These are phyloP conservation scores for Oreochromis aureus DNA, from an alignment of 2,113 vertebrate species.

Conservation along the genomic window DNA sequence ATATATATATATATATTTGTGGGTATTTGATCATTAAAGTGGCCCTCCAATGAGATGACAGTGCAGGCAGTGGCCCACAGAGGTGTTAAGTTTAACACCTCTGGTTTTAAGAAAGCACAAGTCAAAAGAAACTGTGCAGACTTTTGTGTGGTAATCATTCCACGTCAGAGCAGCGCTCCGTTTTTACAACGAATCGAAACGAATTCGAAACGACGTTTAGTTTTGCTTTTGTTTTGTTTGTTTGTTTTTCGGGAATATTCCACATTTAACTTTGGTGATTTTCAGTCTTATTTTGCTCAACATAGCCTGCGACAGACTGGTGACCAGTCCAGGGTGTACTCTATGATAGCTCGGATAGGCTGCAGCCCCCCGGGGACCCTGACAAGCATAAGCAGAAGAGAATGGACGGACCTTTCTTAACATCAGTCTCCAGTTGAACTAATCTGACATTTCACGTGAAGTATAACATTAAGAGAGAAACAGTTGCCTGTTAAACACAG, in stretches of 20 bases:
- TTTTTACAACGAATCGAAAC: neutral
- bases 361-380: neutral
- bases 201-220: neutral
- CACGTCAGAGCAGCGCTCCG: neutral
- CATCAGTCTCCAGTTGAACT: neutral
- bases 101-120: neutral
- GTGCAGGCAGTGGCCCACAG: no score
- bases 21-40: no score
- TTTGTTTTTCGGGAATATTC: neutral
- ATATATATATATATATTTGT: accelerated
- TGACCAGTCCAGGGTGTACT: neutral
- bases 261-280: neutral
- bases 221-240: neutral
- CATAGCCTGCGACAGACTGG: neutral
- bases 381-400: neutral
- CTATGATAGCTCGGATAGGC: neutral
- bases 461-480: neutral
- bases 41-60: no score
- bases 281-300: neutral
- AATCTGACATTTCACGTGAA: neutral
- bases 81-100: no score
- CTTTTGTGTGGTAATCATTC: neutral
- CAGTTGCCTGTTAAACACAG: neutral
- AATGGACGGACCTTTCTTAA: neutral
- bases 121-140: neutral